Conservation (phyloP, 2,888 invertebrate genomes). For the Plutella xylostella region DNA sequence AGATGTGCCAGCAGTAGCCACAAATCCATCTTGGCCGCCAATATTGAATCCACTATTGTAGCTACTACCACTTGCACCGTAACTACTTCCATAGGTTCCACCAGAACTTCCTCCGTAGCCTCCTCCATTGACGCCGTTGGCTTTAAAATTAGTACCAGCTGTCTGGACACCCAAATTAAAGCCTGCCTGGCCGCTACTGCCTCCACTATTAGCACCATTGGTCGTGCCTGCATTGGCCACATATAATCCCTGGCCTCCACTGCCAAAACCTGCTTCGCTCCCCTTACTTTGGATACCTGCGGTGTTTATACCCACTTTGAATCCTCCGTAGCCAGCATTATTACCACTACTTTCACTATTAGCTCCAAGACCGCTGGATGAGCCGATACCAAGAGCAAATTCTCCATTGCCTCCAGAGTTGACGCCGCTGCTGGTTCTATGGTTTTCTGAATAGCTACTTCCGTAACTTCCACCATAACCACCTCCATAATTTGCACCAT, state of each 20-base stretch:
- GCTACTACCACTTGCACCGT: no score
- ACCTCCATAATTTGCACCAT: neutral
- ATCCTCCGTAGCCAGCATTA: conserved; percentile 12
- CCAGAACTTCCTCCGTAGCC: no score
- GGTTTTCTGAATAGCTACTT: no score
- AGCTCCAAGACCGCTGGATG: conserved; percentile 21
- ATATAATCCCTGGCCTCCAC: conserved; percentile 13
- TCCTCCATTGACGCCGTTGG: conserved; percentile 21
- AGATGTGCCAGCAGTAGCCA: no score
- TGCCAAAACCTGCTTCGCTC: conserved; percentile 13
- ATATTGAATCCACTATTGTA: no score
- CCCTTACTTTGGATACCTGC: conserved; percentile 10
- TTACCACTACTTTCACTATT: neutral
- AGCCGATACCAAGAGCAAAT: neutral
- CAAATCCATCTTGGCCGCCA: no score
- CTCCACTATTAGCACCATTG: conserved; percentile 50
- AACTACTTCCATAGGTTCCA: no score
- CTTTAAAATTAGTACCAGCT: no score
- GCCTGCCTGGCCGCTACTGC: conserved; percentile 25
- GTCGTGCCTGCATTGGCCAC: conserved; percentile 44
- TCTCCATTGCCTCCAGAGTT: neutral
- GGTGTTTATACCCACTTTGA: conserved; percentile 1
- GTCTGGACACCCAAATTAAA: neutral
- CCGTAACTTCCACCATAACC: neutral
- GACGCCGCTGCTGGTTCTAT: neutral